Conservation (phyloP, 2,797 vertebrate species). For the Pangasius sanitwongsei region DNA sequence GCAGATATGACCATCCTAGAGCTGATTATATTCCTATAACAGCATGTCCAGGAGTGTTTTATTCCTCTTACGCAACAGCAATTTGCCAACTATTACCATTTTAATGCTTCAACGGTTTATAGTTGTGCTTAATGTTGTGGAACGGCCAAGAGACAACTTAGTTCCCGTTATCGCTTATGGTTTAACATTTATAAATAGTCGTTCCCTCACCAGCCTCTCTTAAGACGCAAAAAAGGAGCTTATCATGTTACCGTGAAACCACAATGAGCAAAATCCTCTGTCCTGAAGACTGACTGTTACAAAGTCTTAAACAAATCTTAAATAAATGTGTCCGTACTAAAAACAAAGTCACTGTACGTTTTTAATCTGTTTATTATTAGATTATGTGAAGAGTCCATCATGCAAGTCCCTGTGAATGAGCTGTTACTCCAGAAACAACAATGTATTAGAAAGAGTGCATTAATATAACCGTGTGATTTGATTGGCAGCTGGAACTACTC, state of each 20-base stretch:
- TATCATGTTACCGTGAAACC: not conserved
- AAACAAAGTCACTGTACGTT: no score
- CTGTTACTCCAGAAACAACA: not conserved
- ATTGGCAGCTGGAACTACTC: not conserved
- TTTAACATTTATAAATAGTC: not conserved
- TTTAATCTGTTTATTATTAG: not conserved
- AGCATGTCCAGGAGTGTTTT: not conserved
- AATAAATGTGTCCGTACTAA: not conserved
- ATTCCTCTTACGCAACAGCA: not conserved
- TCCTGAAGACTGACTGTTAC: not conserved
- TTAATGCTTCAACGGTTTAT: not conserved
- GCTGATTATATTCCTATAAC: not conserved
- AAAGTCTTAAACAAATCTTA: not conserved
- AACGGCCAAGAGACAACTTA: not conserved
- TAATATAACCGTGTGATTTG: not conserved
- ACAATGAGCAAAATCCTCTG: not conserved
- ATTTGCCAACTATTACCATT: not conserved
- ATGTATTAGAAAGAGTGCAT: not conserved
- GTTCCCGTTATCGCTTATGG: not conserved
- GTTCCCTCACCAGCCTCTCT: not conserved
- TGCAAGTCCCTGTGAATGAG: not conserved
- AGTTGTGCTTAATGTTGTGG: not conserved
- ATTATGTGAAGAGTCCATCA: not conserved
- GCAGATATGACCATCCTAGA: not conserved
- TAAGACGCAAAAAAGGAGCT: not conserved